These are phyloP conservation scores for Phasia obesa DNA, from an alignment of 2,888 invertebrate species.

Conservation along the genomic window DNA sequence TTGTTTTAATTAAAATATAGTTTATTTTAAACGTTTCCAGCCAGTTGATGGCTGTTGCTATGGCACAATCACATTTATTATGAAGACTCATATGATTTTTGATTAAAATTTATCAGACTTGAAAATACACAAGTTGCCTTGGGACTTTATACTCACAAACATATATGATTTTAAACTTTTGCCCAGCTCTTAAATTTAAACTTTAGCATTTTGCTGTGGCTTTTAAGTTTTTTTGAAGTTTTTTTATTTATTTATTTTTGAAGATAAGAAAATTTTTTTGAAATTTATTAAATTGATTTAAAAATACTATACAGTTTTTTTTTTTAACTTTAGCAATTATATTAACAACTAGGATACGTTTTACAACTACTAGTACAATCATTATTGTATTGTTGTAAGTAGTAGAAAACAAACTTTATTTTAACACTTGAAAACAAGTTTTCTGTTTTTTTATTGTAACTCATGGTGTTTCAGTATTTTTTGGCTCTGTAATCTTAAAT, in stretches of 20 bases:
- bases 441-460: not conserved
- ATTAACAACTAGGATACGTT: not conserved
- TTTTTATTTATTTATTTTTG: not conserved
- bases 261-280: not conserved
- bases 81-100: too few relatives aligned
- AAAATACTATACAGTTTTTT: too few relatives aligned
- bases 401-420: slow-evolving; percentile 1
- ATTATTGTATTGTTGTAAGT: not conserved
- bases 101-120: not conserved
- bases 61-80: too few relatives aligned
- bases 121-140: not conserved
- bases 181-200: too few relatives aligned
- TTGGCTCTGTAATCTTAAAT: not conserved
- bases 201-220: not conserved
- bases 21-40: too few relatives aligned
- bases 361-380: not conserved
- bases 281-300: not conserved
- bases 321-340: not conserved
- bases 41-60: too few relatives aligned
- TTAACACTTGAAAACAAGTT: not conserved
- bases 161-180: not conserved
- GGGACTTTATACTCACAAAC: too few relatives aligned
- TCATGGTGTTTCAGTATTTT: not conserved
- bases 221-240: too few relatives aligned
- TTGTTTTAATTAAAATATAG: too few relatives aligned